Evolutionary conservation across 2,797 vertebrate species (phyloP), one percentile per base, ranked within the genome.

Genomic region (Vespertilio murinus): DNA sequence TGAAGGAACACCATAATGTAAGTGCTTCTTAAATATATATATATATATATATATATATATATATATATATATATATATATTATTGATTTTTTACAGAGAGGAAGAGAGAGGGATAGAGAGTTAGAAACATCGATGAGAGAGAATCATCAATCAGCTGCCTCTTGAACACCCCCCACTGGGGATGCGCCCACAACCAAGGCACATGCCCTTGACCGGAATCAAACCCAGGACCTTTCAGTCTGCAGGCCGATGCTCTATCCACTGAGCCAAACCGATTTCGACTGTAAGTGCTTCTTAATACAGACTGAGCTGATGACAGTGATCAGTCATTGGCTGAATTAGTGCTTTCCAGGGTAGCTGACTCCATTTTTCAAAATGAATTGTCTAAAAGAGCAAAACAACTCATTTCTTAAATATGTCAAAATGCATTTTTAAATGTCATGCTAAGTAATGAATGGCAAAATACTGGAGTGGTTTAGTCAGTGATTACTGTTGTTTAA

Each of bases 381-480:
- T 87, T 17, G 30, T 47, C 47, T 80, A 61, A 96, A 96, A 89
- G 23, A 85, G 38, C 71, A 94, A 89, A 95, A 88, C 59, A 96
- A 92, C 28, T 95, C 85, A 91, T 95, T 95, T 92, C 91, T 95
- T 94, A 86, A 94, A 95, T 28, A 70, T 65, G 70, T 89, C 91
- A 91, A 96, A 81, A 67, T 64, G 56, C 30, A 91, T 79, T 92
- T 96, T 96, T 89, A 95, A 94, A 92, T 95, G 85, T 83, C 71
- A n/a, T 71, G 30, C 49, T 94, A 93, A 94, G 38, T 85, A 78
- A 93, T 82, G 54, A 75, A 93, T 82, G 54, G 74, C 33, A 84
- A 90, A 40, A 90, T 71, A 28, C 38, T 71, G n/a, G 54, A 79
- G 65, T 49, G 54, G 22, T n/a, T 74, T 94, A 81, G 64, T 78